These are phyloP conservation scores for Eretmochelys imbricata DNA, from an alignment of 2,113 vertebrate species.

Conservation along the genomic window DNA sequence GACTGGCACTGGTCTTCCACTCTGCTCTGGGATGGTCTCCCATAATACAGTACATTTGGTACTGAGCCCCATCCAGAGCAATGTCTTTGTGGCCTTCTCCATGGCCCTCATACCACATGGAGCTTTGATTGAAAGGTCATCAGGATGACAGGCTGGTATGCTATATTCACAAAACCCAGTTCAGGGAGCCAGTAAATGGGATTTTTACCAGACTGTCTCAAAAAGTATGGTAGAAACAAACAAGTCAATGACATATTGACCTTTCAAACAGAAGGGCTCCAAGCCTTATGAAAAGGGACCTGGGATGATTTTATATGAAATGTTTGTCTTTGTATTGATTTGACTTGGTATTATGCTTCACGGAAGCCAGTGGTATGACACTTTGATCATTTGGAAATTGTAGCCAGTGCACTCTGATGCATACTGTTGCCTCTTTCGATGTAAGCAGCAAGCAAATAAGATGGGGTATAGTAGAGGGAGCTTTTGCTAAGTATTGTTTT, in stretches of 20 bases:
- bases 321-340: not conserved
- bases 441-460: not conserved
- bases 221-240: not conserved
- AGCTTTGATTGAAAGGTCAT: not conserved
- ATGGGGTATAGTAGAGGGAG: not conserved
- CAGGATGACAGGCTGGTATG: not conserved
- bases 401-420: not conserved
- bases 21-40: not conserved
- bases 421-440: rapidly evolving
- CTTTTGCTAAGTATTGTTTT: not conserved
- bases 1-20: not conserved
- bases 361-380: not conserved
- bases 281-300: not conserved
- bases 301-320: not conserved
- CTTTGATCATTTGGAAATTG: not conserved
- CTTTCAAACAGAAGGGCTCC: not conserved
- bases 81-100: not conserved
- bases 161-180: not conserved
- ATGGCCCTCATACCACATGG: not conserved
- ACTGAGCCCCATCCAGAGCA: not conserved
- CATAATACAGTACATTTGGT: not conserved
- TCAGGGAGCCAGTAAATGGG: not conserved
- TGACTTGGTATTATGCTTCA: not conserved
- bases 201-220: not conserved
- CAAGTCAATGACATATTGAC: not conserved